Percentiles rank a stretch among this genome's conserved stretches.
These are phyloP conservation scores for Triops longicaudatus DNA, from an alignment of 1,140 invertebrate species.

Conservation along the genomic window DNA sequence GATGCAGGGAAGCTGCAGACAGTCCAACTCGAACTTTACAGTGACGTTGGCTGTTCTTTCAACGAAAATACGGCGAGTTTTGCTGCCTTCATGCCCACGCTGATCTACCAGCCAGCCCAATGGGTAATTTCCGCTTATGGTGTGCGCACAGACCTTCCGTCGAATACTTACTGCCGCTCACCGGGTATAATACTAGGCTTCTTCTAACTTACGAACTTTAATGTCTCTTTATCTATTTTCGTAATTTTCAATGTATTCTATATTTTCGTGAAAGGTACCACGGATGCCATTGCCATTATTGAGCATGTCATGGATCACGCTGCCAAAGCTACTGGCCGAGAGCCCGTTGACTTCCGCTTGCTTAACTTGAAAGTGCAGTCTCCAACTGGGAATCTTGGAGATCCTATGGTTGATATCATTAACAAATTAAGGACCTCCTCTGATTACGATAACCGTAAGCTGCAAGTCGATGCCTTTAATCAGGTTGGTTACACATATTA, in stretches of 20 bases:
- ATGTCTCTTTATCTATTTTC: too few relatives aligned
- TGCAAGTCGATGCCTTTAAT: constrained; percentile 27
- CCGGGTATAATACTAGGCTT: constrained; percentile 38
- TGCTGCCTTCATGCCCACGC: not conserved
- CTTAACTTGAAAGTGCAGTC: constrained; percentile 36
- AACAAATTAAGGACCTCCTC: constrained; percentile 27
- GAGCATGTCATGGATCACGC: constrained; percentile 78
- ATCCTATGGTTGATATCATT: constrained; percentile 24
- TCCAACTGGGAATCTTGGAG: constrained; percentile 31
- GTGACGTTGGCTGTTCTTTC: not conserved
- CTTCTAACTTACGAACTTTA: not conserved
- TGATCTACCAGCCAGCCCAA: not conserved
- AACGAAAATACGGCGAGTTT: constrained; percentile 23
- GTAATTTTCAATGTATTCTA: not conserved
- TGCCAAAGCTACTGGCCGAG: constrained; percentile 52
- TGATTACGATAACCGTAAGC: constrained; percentile 31
- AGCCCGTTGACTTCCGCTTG: constrained; percentile 50
- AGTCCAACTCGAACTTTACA: not conserved
- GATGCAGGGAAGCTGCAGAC: not conserved
- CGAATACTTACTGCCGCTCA: not conserved
- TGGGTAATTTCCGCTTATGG: not conserved
- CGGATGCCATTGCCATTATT: constrained; percentile 54
- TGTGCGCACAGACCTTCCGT: not conserved
- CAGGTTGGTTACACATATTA: not conserved
- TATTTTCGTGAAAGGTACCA: constrained; percentile 40